Base-by-base conservation (phyloP, 2,888 invertebrate genomes). In the Piscicola geometra region DNA sequence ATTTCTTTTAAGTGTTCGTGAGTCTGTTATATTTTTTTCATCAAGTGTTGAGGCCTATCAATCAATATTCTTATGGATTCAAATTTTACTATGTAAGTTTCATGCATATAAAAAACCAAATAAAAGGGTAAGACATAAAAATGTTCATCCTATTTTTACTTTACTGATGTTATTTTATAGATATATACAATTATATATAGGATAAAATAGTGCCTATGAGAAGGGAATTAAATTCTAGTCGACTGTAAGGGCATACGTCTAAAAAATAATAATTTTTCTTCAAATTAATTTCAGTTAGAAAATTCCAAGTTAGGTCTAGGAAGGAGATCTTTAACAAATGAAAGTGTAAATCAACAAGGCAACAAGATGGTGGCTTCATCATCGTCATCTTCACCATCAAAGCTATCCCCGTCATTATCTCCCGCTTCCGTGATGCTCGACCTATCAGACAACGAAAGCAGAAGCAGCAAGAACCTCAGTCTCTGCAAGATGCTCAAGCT, bases 401-500 rank as follows among this genome's bases (percentile, higher is more conserved):
- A 5, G 5, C 5, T 41, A 9, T 41, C 41, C 15, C 41, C 41
- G 9, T 5, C 60, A 56, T 56, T 25, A 5, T 56, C 60, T 15
- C 60, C 60, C 25, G 9, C 60, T 25, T 25, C 21, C 25, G 25
- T 56, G 9, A 5, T 25, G 3, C 60, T 56, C 5, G n/a, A 21
- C 25, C 9, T 56, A 3, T 56, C 60, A 18, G 60, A 56, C 21
- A 30, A 30, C 18, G 30, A 5, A 1, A 18, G 1, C 2, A 71
- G 33, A 50, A 28, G n/a, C 15, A 32, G 25, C 15, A 52, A 52
- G 32, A 73, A 79, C 0, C 78, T 83, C 36, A 79, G 80, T 30
- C 35, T 83, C 25, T 3, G 79, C 0, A 83, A 83, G 79, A 82
- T 85, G 78, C 75, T 85, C 47, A 77, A 84, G 32, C 80, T 87